Percentiles rank a stretch among this genome's conserved stretches.
phyloP scores from a whole-genome alignment of 2,797 vertebrate species.

The Poeciliopsis paucimaculata region DNA sequence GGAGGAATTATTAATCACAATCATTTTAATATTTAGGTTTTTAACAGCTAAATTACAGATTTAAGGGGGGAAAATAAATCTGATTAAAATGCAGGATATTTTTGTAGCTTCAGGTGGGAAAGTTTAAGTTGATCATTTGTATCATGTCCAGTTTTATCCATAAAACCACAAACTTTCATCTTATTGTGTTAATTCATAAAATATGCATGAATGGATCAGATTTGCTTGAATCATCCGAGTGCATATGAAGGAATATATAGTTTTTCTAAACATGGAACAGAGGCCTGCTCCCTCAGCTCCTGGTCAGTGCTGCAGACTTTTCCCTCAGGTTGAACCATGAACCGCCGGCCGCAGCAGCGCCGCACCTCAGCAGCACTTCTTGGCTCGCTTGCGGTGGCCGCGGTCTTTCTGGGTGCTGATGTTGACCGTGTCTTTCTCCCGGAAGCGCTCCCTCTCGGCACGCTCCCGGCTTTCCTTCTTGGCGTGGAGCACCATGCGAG shows the following conservation, averaged over 20 bases:
- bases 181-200: no score
- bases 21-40: no score
- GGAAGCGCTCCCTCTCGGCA: conserved; percentile 77
- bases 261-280: not conserved
- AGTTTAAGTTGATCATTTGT: not conserved
- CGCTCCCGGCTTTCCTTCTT: conserved; percentile 86
- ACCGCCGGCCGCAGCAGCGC: no score
- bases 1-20: no score
- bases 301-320: conserved; percentile 36
- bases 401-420: conserved; percentile 82
- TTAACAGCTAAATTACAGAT: no score
- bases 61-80: not conserved
- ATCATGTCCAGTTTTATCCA: not conserved
- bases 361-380: conserved; percentile 81
- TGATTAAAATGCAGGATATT: not conserved
- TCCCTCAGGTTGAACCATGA: conserved; percentile 7
- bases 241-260: not conserved
- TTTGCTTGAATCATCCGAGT: not conserved
- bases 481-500: conserved; percentile 83
- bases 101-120: not conserved
- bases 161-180: not conserved
- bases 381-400: conserved; percentile 78
- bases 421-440: conserved; percentile 84
- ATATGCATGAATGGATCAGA: not conserved
- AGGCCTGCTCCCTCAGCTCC: conserved; percentile 41